These are phyloP conservation scores for Cynaeus angustus DNA, from an alignment of 2,888 invertebrate species.

Conservation along the genomic window DNA sequence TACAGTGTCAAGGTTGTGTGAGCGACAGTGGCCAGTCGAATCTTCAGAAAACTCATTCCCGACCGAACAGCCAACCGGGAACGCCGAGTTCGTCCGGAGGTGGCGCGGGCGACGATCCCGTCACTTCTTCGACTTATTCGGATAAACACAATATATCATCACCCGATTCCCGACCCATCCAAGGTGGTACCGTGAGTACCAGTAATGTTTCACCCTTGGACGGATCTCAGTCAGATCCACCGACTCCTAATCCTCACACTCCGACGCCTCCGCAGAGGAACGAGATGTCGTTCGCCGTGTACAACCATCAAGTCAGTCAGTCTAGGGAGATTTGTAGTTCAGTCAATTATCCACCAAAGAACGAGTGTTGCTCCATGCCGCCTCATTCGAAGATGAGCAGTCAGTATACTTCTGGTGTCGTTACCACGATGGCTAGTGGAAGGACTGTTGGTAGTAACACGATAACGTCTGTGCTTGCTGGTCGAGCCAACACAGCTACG, in stretches of 20 bases:
- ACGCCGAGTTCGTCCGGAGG: constrained; percentile 75
- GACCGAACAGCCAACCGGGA: constrained; percentile 73
- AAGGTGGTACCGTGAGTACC: constrained; percentile 89
- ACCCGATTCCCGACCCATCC: constrained; percentile 83
- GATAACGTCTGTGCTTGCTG: constrained; percentile 86
- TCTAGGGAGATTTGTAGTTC: constrained; percentile 47
- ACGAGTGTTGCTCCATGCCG: constrained; percentile 55
- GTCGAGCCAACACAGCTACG: constrained; percentile 83
- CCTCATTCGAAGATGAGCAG: constrained; percentile 45
- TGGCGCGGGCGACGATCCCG: constrained; percentile 75
- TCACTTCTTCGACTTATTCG: constrained; percentile 82
- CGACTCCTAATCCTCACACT: constrained; percentile 68
- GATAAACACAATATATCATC: constrained; percentile 74
- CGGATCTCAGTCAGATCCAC: constrained; percentile 75
- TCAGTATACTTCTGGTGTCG: constrained; percentile 67
- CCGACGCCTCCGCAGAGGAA: constrained; percentile 67
- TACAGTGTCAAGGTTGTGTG: constrained; percentile 76
- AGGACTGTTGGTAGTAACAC: constrained; percentile 87
- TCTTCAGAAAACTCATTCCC: constrained; percentile 66
- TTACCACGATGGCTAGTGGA: constrained; percentile 81
- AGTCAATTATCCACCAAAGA: constrained; percentile 51
- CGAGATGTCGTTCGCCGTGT: constrained; percentile 52
- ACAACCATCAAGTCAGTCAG: constrained; percentile 51
- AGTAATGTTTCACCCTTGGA: constrained; percentile 85
- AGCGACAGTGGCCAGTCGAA: constrained; percentile 69